Conservation (phyloP, 2,888 invertebrate genomes). For the Eristalis arbustorum region DNA sequence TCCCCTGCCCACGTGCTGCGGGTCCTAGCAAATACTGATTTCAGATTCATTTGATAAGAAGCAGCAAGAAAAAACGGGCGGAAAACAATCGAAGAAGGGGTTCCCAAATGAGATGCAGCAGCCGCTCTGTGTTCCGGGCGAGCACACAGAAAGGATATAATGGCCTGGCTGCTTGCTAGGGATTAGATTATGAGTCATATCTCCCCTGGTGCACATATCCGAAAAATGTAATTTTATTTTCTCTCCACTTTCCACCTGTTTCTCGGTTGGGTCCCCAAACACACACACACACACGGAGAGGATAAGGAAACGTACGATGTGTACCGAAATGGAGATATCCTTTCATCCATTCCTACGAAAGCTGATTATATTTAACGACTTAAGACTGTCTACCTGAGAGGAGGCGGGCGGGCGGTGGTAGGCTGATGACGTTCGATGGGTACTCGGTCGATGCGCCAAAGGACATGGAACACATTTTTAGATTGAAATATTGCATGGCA, state of each 20-base stretch:
- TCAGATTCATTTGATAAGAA: conserved; percentile 59
- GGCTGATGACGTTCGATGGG: neutral
- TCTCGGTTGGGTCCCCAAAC: neutral
- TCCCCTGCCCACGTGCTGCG: neutral
- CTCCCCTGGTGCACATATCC: conserved; percentile 63
- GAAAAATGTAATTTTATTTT: conserved; percentile 60
- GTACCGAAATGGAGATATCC: conserved; percentile 52
- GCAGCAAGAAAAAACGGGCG: neutral
- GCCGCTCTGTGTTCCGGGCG: neutral
- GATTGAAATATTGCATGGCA: conserved; percentile 66
- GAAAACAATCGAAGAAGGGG: conserved; percentile 38
- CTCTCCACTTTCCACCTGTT: conserved; percentile 30
- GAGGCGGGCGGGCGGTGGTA: neutral
- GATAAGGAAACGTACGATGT: neutral
- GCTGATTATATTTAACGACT: conserved; percentile 70
- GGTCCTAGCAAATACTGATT: conserved; percentile 17
- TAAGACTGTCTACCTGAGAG: conserved; percentile 17
- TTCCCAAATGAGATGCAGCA: conserved; percentile 59
- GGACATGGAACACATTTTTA: conserved; percentile 52
- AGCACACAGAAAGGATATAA: conserved; percentile 43
- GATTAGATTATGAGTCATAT: conserved; percentile 67
- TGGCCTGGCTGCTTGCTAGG: conserved; percentile 49
- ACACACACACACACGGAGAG: neutral
- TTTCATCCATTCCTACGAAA: conserved; percentile 37
- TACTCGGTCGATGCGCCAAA: conserved; percentile 3